These are phyloP conservation scores for Valencia hispanica DNA, from an alignment of 2,797 vertebrate species.

Conservation along the genomic window DNA sequence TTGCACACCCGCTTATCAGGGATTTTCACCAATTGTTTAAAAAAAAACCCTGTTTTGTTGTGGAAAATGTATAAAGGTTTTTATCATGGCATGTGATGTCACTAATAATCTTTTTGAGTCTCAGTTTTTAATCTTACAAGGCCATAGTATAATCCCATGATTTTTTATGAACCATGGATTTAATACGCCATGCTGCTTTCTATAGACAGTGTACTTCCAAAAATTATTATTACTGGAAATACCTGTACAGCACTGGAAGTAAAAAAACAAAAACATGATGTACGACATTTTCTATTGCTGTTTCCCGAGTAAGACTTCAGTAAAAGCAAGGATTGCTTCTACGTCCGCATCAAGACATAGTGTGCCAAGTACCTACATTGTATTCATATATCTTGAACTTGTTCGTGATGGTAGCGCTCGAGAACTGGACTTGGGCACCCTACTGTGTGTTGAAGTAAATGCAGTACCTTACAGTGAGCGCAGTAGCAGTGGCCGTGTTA, in stretches of 20 bases:
- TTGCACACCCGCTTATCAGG: conserved; percentile 15
- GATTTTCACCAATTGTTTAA: conserved; percentile 38
- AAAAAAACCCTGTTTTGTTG: conserved; percentile 22
- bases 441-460: background rate
- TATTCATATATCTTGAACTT: conserved; percentile 10
- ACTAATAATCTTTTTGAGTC: conserved; percentile 70
- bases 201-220: conserved; percentile 56
- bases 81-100: conserved; percentile 67
- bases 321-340: conserved; percentile 33
- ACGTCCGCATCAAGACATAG: conserved; percentile 33
- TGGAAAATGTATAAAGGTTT: conserved; percentile 56
- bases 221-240: conserved; percentile 57
- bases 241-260: conserved; percentile 25
- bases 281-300: conserved; percentile 44
- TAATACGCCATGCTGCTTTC: conserved; percentile 61
- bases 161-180: conserved; percentile 66
- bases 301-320: conserved; percentile 38
- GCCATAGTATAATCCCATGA: conserved; percentile 70
- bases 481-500: conserved; percentile 46
- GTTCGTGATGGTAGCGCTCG: background rate
- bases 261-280: conserved; percentile 14
- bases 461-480: conserved; percentile 49
- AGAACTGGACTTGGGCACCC: background rate
- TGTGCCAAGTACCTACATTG: background rate
- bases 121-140: conserved; percentile 70